phyloP scores from a whole-genome alignment of 2,888 invertebrate species.

The Macrophya annulata region DNA sequence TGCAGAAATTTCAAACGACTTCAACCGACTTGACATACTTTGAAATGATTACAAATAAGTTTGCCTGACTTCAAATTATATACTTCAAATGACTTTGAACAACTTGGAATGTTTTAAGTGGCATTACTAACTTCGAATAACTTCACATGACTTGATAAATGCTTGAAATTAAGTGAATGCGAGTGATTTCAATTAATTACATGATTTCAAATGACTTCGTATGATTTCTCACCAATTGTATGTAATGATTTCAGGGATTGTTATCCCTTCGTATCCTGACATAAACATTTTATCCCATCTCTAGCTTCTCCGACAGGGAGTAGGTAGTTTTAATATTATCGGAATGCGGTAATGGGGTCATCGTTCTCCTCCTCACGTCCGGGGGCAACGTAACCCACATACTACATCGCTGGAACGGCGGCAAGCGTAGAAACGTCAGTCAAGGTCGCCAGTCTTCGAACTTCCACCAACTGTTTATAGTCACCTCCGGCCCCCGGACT shows the following conservation, averaged over 20 bases:
- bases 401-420: slow-evolving; percentile 11
- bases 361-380: not conserved
- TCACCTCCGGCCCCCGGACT: slow-evolving; percentile 3
- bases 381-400: slow-evolving; percentile 20
- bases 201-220: not conserved
- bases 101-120: not conserved
- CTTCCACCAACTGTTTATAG: slow-evolving; percentile 46
- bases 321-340: not conserved
- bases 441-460: slow-evolving; percentile 67
- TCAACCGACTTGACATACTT: not conserved
- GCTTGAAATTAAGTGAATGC: not conserved
- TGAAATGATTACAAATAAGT: not conserved
- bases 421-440: slow-evolving; percentile 36
- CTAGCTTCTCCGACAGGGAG: not conserved
- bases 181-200: not conserved
- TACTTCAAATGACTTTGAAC: not conserved
- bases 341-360: slow-evolving; percentile 26
- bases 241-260: not conserved
- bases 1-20: too few relatives aligned
- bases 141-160: not conserved
- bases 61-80: not conserved
- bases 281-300: not conserved
- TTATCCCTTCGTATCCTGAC: not conserved
- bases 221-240: not conserved
- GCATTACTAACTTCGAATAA: not conserved